Percentiles rank a stretch among this genome's conserved stretches.
Conservation (phyloP, 1,140 invertebrate genomes). For the Drosophila aff. region DNA sequence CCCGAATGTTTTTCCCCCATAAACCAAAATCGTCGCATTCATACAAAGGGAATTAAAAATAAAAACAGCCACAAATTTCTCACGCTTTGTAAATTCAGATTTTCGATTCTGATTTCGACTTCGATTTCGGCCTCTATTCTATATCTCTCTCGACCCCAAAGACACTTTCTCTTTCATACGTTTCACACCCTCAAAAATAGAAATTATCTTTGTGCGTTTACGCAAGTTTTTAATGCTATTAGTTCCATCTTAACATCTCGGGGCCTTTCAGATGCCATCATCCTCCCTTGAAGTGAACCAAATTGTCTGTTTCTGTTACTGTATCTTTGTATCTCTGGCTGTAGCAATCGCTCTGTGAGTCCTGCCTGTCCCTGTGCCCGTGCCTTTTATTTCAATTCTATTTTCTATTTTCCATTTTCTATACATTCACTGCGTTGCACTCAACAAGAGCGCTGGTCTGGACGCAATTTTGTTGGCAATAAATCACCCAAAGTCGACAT, state of each 20-base stretch:
- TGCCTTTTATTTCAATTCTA: conserved; percentile 76
- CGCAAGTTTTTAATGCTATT: conserved; percentile 84
- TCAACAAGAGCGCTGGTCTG: conserved; percentile 69
- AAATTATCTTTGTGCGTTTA: conserved; percentile 83
- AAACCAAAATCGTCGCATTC: conserved; percentile 62
- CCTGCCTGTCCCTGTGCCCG: conserved; percentile 42
- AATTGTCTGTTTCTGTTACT: conserved; percentile 65
- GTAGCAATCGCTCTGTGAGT: conserved; percentile 33
- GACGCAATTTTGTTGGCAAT: conserved; percentile 85
- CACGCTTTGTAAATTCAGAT: conserved; percentile 58
- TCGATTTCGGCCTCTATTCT: conserved; percentile 39
- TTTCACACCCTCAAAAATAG: conserved; percentile 83
- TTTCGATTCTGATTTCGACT: conserved; percentile 35
- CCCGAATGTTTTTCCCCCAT: conserved; percentile 2
- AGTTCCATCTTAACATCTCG: conserved; percentile 78
- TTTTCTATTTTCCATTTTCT: conserved; percentile 76
- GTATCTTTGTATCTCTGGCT: conserved; percentile 11
- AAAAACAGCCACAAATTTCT: conserved; percentile 79
- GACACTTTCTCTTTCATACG: conserved; percentile 74
- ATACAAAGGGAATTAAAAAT: conserved; percentile 80
- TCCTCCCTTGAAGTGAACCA: conserved; percentile 62
- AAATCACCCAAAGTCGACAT: conserved; percentile 85
- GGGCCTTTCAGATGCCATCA: conserved; percentile 32
- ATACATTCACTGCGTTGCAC: conserved; percentile 61
- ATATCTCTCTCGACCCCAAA: conserved; percentile 64